Conservation (phyloP, 1,140 invertebrate species). For the Sycophila sp. region DNA sequence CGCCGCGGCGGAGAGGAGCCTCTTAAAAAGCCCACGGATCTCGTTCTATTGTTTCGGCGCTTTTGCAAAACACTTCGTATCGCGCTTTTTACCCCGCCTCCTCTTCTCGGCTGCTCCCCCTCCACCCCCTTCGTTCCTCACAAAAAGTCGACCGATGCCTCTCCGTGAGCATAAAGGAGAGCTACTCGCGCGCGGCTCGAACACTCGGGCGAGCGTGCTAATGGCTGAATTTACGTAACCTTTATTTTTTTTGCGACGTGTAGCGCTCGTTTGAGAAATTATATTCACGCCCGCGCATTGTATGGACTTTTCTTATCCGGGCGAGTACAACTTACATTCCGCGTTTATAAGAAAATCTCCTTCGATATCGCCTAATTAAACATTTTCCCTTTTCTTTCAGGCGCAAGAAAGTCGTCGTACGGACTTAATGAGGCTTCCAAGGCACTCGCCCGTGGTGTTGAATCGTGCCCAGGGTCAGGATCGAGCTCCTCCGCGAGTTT, state of each 20-base stretch:
- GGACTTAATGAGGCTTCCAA: too few relatives aligned
- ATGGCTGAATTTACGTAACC: not conserved
- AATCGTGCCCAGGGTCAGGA: too few relatives aligned
- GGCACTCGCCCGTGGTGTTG: too few relatives aligned
- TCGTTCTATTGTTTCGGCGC: conserved; percentile 28
- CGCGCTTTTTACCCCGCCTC: not conserved
- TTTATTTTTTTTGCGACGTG: not conserved
- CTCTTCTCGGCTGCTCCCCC: not conserved
- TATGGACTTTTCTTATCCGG: not conserved
- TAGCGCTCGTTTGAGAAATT: not conserved
- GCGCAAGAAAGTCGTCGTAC: too few relatives aligned
- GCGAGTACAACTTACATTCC: not conserved
- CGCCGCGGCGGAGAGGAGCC: not conserved
- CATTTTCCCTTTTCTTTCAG: not conserved
- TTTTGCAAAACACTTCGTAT: conserved; percentile 6
- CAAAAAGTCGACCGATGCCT: too few relatives aligned
- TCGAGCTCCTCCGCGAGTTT: too few relatives aligned
- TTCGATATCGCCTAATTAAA: not conserved
- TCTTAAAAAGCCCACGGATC: conserved; percentile 1
- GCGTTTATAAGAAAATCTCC: not conserved
- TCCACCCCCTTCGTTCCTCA: too few relatives aligned
- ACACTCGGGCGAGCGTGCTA: too few relatives aligned
- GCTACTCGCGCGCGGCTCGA: too few relatives aligned
- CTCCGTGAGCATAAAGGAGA: too few relatives aligned
- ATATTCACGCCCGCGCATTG: not conserved